Evolutionary conservation across 2,888 invertebrate species (phyloP).

Genomic region (Pristionchus mayeri): DNA sequence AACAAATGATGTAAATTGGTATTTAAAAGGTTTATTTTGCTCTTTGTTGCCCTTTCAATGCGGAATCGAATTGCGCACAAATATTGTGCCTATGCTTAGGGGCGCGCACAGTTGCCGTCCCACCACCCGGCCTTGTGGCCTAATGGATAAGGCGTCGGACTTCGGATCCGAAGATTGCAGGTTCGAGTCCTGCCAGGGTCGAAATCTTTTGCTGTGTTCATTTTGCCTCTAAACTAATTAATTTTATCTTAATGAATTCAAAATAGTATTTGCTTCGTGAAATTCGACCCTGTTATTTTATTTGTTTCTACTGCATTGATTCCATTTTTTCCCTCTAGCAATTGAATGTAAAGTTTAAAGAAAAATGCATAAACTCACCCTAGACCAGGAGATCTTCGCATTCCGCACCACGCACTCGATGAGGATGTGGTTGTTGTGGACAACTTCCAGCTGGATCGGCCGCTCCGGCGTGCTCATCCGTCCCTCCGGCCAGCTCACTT

Average conservation of each 20-base stretch:
- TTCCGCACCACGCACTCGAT: constrained; percentile 72
- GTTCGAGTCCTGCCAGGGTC: constrained; percentile 61
- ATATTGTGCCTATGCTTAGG: too few relatives aligned
- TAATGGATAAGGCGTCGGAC: constrained; percentile 76
- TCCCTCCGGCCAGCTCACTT: not conserved
- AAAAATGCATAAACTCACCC: constrained; percentile 50
- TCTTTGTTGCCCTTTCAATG: not conserved
- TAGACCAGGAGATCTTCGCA: constrained; percentile 66
- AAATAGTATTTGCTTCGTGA: too few relatives aligned
- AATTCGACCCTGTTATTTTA: too few relatives aligned
- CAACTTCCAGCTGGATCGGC: constrained; percentile 66
- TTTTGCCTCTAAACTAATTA: too few relatives aligned
- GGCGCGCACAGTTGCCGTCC: too few relatives aligned
- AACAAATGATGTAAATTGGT: too few relatives aligned
- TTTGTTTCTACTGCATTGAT: too few relatives aligned
- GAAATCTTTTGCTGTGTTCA: constrained; percentile 41
- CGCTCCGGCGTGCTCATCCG: constrained; percentile 52
- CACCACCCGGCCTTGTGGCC: constrained; percentile 70
- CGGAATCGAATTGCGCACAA: too few relatives aligned
- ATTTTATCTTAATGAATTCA: too few relatives aligned
- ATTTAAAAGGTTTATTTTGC: not conserved
- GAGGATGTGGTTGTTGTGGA: constrained; percentile 66
- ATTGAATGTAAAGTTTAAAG: not conserved
- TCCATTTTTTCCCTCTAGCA: too few relatives aligned
- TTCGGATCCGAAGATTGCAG: constrained; percentile 71